Conservation (phyloP, 2,797 vertebrate species). For the Iguana delicatissima region DNA sequence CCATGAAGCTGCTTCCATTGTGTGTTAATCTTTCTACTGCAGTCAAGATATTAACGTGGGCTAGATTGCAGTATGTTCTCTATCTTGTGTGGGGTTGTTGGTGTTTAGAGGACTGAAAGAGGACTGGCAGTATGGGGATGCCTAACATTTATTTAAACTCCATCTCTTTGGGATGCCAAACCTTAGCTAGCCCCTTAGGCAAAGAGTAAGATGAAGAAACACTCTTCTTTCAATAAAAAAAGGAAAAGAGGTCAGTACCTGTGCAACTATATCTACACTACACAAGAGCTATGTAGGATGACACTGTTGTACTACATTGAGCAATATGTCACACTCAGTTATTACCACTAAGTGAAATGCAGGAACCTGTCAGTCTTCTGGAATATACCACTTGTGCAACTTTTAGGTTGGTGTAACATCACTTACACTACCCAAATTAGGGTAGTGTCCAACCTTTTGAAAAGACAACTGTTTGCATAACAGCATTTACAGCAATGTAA, state of each 20-base stretch:
- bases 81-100: not conserved
- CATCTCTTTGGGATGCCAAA: not conserved
- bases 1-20: not conserved
- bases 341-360: no score
- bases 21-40: not conserved
- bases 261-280: no score
- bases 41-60: not conserved
- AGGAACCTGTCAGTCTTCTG: no score
- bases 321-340: no score
- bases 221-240: not conserved
- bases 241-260: not conserved
- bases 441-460: no score
- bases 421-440: no score
- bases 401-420: no score
- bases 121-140: not conserved
- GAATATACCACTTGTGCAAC: no score
- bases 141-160: not conserved
- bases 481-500: no score
- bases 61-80: not conserved
- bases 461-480: no score
- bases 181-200: conserved; percentile 27
- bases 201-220: not conserved
- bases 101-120: not conserved
- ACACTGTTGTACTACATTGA: no score
- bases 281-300: no score